Evolutionary conservation across 2,113 vertebrate species (phyloP).

Genomic region (Forbesichthys papilliferus): DNA sequence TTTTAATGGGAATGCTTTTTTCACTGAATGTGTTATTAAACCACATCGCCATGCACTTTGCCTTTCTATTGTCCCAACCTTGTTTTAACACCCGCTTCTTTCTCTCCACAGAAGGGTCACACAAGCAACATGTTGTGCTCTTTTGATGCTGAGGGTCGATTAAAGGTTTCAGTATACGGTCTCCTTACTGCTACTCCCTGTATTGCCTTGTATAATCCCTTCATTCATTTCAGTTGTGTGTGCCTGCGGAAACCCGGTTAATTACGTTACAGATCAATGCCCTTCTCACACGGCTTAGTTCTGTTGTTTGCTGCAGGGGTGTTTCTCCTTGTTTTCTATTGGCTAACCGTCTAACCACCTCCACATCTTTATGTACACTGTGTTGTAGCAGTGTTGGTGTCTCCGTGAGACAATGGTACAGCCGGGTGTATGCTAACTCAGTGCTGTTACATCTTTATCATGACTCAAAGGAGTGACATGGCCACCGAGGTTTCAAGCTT

Average conservation of each 20-base stretch:
- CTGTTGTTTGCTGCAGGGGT: too few species aligned
- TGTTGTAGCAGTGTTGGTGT: too few species aligned
- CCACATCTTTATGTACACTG: too few species aligned
- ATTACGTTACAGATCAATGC: too few species aligned
- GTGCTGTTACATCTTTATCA: too few species aligned
- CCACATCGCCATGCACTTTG: constrained; percentile 15
- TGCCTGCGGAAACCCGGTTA: background rate
- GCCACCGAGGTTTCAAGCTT: too few species aligned
- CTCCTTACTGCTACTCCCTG: constrained; percentile 34
- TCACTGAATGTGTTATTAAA: background rate
- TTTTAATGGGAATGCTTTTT: background rate
- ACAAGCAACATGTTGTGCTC: constrained; percentile 56
- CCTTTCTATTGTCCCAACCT: constrained; percentile 6
- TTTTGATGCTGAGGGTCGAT: constrained; percentile 56
- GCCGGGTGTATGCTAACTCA: too few species aligned
- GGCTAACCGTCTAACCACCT: too few species aligned
- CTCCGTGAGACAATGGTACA: too few species aligned
- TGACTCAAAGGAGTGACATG: too few species aligned
- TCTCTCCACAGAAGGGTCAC: constrained; percentile 66
- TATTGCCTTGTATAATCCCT: constrained; percentile 22
- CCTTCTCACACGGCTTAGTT: too few species aligned
- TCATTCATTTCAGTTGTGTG: constrained; percentile 1
- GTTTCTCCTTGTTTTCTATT: too few species aligned
- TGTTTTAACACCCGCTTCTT: constrained; percentile 2
- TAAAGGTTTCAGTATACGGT: constrained; percentile 60